A percentile compares a stretch with the other conserved stretches of the same genome.
phyloP scores from a whole-genome alignment of 2,888 invertebrate species.

The Melanostoma mellinum region DNA sequence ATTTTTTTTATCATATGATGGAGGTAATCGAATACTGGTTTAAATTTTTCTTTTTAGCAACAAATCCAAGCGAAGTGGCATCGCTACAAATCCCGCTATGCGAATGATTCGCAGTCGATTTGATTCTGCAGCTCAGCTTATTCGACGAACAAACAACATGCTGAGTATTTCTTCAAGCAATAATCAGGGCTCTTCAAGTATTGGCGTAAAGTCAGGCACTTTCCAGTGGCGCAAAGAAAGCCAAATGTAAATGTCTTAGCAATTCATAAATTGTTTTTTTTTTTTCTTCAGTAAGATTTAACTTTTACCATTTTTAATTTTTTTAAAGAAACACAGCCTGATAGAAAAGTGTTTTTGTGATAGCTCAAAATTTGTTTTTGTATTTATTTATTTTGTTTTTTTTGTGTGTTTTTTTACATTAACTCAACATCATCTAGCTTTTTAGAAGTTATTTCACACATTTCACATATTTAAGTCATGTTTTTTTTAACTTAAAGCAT shows the following conservation, averaged over 20 bases:
- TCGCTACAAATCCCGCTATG: constrained; percentile 93
- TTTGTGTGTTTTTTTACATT: constrained; percentile 44
- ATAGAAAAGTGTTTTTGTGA: constrained; percentile 70
- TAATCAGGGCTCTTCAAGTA: constrained; percentile 82
- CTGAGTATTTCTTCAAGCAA: constrained; percentile 79
- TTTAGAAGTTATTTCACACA: constrained; percentile 23
- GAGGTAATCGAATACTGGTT: background rate
- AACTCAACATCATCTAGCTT: constrained; percentile 46
- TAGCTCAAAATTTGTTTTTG: constrained; percentile 63
- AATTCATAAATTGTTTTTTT: constrained; percentile 46
- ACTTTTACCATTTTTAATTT: constrained; percentile 34
- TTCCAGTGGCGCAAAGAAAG: constrained; percentile 83
- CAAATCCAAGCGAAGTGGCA: constrained; percentile 90
- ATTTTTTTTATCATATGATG: constrained; percentile 34
- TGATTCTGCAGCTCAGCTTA: constrained; percentile 82
- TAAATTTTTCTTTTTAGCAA: constrained; percentile 73
- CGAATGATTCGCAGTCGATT: constrained; percentile 86
- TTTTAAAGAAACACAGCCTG: constrained; percentile 67
- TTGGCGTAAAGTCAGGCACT: constrained; percentile 82
- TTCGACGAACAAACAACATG: constrained; percentile 82
- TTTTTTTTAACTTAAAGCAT: constrained; percentile 14
- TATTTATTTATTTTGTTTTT: constrained; percentile 49
- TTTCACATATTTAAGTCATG: constrained; percentile 51
- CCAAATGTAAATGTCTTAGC: constrained; percentile 79
- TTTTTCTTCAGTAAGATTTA: constrained; percentile 48